Conservation (phyloP, 64 coral and sea anemone genomes). For the Stichodactyla mertensii region DNA sequence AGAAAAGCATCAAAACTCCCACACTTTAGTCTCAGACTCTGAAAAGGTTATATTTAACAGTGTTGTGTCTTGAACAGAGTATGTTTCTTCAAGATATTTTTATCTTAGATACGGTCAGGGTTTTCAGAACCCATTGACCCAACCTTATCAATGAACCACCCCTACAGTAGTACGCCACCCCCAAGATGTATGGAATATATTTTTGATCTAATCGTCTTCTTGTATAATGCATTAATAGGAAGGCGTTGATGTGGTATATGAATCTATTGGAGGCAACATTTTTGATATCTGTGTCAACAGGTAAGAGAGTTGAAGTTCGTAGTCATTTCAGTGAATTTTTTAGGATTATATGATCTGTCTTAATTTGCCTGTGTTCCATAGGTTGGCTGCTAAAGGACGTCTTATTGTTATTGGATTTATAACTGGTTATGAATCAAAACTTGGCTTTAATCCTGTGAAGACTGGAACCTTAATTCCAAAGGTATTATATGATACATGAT, state of each 20-base stretch:
- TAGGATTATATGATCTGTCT: no score
- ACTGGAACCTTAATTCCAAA: slow-evolving; percentile 61
- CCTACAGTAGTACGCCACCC: no score
- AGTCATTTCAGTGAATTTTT: no score
- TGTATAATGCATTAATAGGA: slow-evolving; percentile 13
- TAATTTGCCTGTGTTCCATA: background rate
- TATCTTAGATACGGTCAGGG: no score
- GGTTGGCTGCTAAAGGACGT: slow-evolving; percentile 67
- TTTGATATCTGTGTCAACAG: slow-evolving; percentile 90
- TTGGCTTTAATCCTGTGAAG: slow-evolving; percentile 55
- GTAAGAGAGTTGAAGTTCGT: slow-evolving; percentile 9
- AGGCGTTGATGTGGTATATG: slow-evolving; percentile 80
- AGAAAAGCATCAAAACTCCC: no score
- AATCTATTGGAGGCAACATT: slow-evolving; percentile 78
- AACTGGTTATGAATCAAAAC: slow-evolving; percentile 58
- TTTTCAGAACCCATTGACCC: no score
- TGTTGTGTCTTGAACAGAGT: no score
- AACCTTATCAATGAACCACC: no score
- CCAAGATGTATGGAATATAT: no score
- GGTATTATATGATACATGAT: slow-evolving; percentile 13
- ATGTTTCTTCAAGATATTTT: no score
- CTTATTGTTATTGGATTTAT: slow-evolving; percentile 81
- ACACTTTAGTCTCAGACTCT: no score
- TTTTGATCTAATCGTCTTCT: background rate
- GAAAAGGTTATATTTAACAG: no score